Base-by-base conservation (phyloP, 1,140 invertebrate species). In the Heliconius hewitsoni region DNA sequence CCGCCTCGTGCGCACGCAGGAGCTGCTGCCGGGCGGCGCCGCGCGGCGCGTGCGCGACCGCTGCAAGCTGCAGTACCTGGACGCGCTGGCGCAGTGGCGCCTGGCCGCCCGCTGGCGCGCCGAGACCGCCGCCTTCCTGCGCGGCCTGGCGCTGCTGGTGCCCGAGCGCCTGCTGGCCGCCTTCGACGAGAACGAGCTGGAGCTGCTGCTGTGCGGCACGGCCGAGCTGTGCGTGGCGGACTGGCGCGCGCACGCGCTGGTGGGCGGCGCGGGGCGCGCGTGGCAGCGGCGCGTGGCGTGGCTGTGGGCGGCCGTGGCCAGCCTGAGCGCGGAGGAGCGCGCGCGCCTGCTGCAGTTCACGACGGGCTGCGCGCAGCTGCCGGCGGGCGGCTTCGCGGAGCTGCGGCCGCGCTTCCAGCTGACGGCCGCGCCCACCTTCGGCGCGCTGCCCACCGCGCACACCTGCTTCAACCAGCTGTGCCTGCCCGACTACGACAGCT, bases 381-480 rank as follows among this genome's bases (percentile, higher is more conserved):
- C 98, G 74, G 97, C 98, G 2, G 98, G 98, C 60, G 98, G 98
- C 13, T 99, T 97, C 92, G 95, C 96, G 86, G 98, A 99, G 89
- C 95, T 99, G 2, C 98, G 96, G 92, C 98, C 98, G 2, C 96
- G 97, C 73, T 98, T 99, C 95, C 98, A 98, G 93, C 97, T 99
- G 71, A 98, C 97, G 34, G 97, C 98, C 18, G 97, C 98, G 73
- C 97, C 97, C 13, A 98, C 97, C 70, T 98, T 97, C 95, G 98
- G 97, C 66, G 98, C 97, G 90, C 95, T 99, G 87, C 98, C 98
- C 60, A 98, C 98, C 30, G 98, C 98, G 71, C 98, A 99, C 93
- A 99, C 98, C 71, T 99, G 98, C 95, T 99, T 99, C 94, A 99
- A 99, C 96, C 98, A 99, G 94, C 96, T 99, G 66, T 99, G 98